Conservation (phyloP, 2,113 vertebrate species). For the Thermophis baileyi region DNA sequence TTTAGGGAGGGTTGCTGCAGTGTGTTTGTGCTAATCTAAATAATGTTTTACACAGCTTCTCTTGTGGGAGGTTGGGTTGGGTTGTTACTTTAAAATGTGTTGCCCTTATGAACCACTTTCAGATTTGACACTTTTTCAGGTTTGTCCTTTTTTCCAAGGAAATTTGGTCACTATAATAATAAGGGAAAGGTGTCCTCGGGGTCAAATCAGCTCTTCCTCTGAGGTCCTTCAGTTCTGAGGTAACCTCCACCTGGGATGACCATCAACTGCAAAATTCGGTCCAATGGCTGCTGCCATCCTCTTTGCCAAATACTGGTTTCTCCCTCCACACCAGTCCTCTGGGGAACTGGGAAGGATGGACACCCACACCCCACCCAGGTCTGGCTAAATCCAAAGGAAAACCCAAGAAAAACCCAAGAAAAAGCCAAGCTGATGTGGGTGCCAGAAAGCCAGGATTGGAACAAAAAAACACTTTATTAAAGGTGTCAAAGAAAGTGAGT, state of each 20-base stretch:
- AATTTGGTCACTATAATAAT: too few relatives aligned
- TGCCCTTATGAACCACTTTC: too few relatives aligned
- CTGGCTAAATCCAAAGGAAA: neutral
- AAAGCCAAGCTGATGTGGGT: neutral
- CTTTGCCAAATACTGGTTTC: too few relatives aligned
- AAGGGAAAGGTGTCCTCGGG: too few relatives aligned
- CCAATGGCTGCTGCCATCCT: neutral
- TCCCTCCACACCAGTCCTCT: neutral
- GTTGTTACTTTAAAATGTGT: too few relatives aligned
- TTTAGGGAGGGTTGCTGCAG: too few relatives aligned
- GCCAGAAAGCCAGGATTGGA: neutral
- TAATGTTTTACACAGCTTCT: too few relatives aligned
- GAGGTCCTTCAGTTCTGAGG: neutral
- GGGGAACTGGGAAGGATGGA: neutral
- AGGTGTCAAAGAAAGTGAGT: neutral
- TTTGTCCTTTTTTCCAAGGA: too few relatives aligned
- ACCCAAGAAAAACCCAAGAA: neutral
- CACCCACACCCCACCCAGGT: rapidly evolving
- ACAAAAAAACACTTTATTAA: neutral
- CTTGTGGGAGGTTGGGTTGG: too few relatives aligned
- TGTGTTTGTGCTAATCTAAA: too few relatives aligned
- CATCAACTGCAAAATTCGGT: neutral
- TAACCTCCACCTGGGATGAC: neutral
- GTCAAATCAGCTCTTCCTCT: neutral
- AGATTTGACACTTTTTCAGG: too few relatives aligned